A percentile compares a stretch with the other conserved stretches of the same genome.
These are phyloP conservation scores for Oligia latruncula DNA, from an alignment of 2,888 invertebrate species.

Conservation along the genomic window DNA sequence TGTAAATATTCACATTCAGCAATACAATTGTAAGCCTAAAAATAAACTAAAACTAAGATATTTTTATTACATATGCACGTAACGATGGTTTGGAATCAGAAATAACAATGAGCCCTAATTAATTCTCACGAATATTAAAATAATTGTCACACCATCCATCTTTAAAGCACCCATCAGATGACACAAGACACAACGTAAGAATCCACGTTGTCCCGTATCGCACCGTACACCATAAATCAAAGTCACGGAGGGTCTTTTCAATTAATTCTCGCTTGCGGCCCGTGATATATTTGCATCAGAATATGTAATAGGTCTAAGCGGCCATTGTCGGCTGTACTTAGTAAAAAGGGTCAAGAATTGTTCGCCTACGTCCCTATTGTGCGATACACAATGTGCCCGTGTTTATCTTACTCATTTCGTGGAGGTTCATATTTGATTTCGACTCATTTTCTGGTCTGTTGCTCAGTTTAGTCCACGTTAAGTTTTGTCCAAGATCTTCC, in stretches of 20 bases:
- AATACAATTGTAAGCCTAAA: no score
- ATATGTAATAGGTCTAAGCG: conserved; percentile 72
- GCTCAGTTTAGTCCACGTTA: conserved; percentile 68
- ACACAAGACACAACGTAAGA: conserved; percentile 59
- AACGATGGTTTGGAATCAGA: neutral
- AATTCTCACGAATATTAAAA: conserved; percentile 39
- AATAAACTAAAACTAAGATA: no score
- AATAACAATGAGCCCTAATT: neutral
- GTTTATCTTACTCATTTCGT: conserved; percentile 84
- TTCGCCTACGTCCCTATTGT: conserved; percentile 77
- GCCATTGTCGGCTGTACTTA: conserved; percentile 70
- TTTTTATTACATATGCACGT: neutral
- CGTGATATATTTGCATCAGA: conserved; percentile 75
- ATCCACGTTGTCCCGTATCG: conserved; percentile 56
- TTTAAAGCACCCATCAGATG: conserved; percentile 51
- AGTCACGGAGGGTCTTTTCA: conserved; percentile 73
- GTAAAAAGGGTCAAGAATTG: conserved; percentile 78
- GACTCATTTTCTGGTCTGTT: conserved; percentile 73
- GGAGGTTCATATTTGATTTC: conserved; percentile 86
- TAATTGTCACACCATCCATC: conserved; percentile 53
- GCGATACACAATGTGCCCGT: conserved; percentile 72
- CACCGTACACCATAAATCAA: conserved; percentile 68
- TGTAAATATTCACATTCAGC: no score
- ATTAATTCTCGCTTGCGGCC: conserved; percentile 71
- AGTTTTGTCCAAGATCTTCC: conserved; percentile 78